phyloP scores from a whole-genome alignment of 2,888 invertebrate genomes.

The Caenorhabditis uteleia region DNA sequence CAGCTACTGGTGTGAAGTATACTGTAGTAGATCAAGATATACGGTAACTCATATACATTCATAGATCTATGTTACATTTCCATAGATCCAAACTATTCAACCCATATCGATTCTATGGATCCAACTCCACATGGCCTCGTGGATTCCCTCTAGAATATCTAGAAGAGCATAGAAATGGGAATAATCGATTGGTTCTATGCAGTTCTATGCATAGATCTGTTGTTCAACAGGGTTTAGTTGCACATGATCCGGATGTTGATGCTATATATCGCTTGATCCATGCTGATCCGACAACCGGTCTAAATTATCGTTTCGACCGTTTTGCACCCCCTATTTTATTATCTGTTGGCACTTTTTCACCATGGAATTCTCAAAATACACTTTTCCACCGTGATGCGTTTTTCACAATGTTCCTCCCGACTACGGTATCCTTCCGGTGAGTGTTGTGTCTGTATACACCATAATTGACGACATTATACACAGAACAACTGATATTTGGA shows the following conservation, averaged over 20 bases:
- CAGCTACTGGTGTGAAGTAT: conserved; percentile 23
- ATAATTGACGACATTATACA: too few species aligned
- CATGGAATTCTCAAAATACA: conserved; percentile 56
- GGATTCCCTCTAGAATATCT: conserved; percentile 48
- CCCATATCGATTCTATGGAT: conserved; percentile 45
- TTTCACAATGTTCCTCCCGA: conserved; percentile 48
- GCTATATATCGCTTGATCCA: conserved; percentile 46
- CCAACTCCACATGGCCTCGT: conserved; percentile 44
- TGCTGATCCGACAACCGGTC: conserved; percentile 29
- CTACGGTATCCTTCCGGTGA: conserved; percentile 50
- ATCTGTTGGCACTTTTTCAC: conserved; percentile 42
- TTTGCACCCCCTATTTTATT: conserved; percentile 45
- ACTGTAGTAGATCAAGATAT: not conserved
- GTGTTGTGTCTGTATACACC: too few species aligned
- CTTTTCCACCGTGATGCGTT: conserved; percentile 48
- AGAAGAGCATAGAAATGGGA: conserved; percentile 32
- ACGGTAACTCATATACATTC: not conserved
- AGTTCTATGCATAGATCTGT: conserved; percentile 28
- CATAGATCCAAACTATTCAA: conserved; percentile 35
- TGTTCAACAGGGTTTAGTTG: conserved; percentile 52
- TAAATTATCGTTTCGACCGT: conserved; percentile 38
- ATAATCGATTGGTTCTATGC: conserved; percentile 26
- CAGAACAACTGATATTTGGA: conserved; percentile 53
- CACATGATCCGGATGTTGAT: conserved; percentile 49
- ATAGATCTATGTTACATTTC: not conserved